These are phyloP conservation scores for Diaphora mendica DNA, from an alignment of 2,888 invertebrate species.

Conservation along the genomic window DNA sequence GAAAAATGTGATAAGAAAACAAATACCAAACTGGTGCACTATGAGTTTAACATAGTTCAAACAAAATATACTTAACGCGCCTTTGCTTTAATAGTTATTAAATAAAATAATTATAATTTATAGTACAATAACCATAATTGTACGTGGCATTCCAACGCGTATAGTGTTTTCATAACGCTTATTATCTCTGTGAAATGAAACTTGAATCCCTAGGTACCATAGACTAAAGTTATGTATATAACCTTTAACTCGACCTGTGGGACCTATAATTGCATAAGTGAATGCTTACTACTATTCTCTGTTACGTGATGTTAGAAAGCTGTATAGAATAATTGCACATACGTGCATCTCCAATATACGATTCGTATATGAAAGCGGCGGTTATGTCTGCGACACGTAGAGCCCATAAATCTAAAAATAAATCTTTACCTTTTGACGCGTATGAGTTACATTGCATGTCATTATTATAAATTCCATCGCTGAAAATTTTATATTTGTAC, in stretches of 20 bases:
- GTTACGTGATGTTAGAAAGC: slow-evolving; percentile 18
- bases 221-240: slow-evolving; percentile 1
- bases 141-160: neutral
- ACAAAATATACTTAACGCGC: neutral
- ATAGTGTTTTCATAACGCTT: neutral
- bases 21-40: neutral
- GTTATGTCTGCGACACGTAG: neutral
- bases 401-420: slow-evolving; percentile 2
- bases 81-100: too few relatives aligned
- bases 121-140: too few relatives aligned
- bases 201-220: neutral
- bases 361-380: slow-evolving; percentile 1
- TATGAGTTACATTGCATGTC: neutral
- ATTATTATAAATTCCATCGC: neutral
- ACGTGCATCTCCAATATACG: neutral
- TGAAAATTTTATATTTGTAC: neutral
- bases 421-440: neutral
- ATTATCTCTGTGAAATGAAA: neutral
- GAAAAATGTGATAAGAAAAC: neutral
- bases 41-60: neutral
- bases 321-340: neutral
- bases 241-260: slow-evolving; percentile 6
- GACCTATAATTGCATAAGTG: slow-evolving; percentile 8
- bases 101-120: too few relatives aligned
- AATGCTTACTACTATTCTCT: slow-evolving; percentile 1